A percentile compares a stretch with the other conserved stretches of the same genome.
phyloP scores from a whole-genome alignment of 2,113 vertebrate species.

The Microtus oregoni region DNA sequence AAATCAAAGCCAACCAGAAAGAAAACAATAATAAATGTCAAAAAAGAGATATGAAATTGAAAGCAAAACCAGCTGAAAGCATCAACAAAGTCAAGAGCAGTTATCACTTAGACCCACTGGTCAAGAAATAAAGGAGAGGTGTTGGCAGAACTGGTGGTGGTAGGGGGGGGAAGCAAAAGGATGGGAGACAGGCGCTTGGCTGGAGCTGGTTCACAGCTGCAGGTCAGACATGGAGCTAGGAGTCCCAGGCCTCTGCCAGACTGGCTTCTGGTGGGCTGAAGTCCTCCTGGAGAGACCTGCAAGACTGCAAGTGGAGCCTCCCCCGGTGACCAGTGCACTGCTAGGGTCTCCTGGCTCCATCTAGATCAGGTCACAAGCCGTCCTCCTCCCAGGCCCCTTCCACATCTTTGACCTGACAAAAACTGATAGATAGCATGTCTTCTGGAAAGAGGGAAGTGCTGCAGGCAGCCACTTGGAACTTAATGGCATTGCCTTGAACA shows the following conservation, averaged over 20 bases:
- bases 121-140: neutral
- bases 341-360: too few species aligned
- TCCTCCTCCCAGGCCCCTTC: neutral
- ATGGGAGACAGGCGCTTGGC: too few species aligned
- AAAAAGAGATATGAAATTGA: neutral
- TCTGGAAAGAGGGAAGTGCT: neutral
- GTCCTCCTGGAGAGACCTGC: neutral
- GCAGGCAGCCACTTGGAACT: neutral
- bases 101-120: neutral
- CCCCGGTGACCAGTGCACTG: too few species aligned
- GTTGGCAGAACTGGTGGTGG: neutral
- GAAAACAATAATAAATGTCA: neutral
- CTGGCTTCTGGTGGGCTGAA: neutral
- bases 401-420: neutral
- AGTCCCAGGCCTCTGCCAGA: neutral
- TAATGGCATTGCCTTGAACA: neutral
- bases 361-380: neutral
- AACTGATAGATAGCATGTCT: neutral
- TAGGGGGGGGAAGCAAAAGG: neutral
- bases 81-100: neutral
- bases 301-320: neutral
- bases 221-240: neutral
- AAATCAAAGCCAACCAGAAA: constrained; percentile 5
- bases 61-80: neutral
- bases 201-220: neutral